Base-by-base conservation (phyloP, 2,113 vertebrate genomes). In the Phoenicopterus ruber region DNA sequence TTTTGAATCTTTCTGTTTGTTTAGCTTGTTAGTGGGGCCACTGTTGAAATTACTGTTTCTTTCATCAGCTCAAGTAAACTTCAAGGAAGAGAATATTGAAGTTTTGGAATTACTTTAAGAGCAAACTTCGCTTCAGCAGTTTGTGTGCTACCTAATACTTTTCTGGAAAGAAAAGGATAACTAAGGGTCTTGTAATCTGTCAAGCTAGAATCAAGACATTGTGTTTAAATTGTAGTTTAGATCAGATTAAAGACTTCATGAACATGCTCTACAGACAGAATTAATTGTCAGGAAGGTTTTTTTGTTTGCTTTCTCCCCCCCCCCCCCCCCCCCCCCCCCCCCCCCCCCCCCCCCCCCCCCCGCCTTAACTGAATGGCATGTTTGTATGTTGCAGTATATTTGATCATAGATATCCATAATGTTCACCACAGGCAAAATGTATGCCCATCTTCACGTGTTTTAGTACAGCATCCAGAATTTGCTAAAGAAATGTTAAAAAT, bases 251-350 rank as follows among this genome's bases (percentile, higher is more conserved):
- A 54, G 29, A 44, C 44, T 86, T 84, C 13, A 36, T 1, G 0
- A 63, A 21, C 21, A 34, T 55, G 11, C 40, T 86, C 17, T 86
- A 50, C 11, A 77, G 31, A 42, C 4, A 73, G 16, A 69, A 80
- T 46, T 66, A 80, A 57, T 55, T 70, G 25, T 90, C 20, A 12
- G 36, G 36, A 72, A 88, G n/a, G 1, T 31, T 82, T 70, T 69
- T 47, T 42, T 61, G 2, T 11, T 42, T 44, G 0, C n/a, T 29
- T 28, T 1, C 0, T n/a, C n/a, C n/a, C n/a, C n/a, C n/a, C n/a
- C n/a, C n/a, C n/a, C n/a, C n/a, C n/a, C n/a, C n/a, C n/a, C n/a
- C n/a, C n/a, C n/a, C n/a, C n/a, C n/a, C n/a, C n/a, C n/a, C n/a
- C n/a, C n/a, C n/a, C n/a, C n/a, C n/a, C n/a, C n/a, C n/a, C n/a